These are phyloP conservation scores for Mormyrus lacerda DNA, from an alignment of 2,113 vertebrate genomes.

Conservation along the genomic window DNA sequence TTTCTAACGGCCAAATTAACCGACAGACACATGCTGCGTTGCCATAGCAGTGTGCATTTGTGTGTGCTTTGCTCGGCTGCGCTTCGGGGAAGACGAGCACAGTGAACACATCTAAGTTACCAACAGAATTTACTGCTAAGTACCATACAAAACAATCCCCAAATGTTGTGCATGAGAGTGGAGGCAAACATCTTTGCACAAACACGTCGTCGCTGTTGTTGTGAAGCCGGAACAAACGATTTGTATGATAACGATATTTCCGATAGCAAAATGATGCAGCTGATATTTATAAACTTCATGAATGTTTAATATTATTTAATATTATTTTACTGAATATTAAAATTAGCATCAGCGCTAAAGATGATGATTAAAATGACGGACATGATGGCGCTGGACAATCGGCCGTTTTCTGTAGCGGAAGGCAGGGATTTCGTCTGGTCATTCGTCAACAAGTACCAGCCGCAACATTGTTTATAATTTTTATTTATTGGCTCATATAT, in stretches of 20 bases:
- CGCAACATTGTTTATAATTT: background rate
- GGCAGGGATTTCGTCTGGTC: background rate
- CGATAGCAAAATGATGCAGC: background rate
- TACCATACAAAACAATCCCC: background rate
- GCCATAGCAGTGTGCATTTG: background rate
- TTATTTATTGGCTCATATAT: background rate
- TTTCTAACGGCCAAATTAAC: background rate
- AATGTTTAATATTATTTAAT: background rate
- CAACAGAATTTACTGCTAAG: background rate
- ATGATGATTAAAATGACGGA: background rate
- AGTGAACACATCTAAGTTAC: background rate
- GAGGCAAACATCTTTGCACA: background rate
- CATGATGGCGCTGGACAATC: background rate
- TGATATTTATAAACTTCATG: background rate
- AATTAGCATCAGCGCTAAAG: background rate
- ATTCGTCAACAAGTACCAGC: background rate
- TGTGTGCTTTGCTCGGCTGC: background rate
- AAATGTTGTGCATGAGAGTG: background rate
- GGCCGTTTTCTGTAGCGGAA: no score
- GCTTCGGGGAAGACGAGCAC: background rate
- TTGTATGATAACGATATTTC: background rate
- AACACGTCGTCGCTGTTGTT: background rate
- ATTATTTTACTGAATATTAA: no score
- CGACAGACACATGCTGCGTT: background rate
- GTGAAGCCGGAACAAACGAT: background rate